Evolutionary conservation across 2,888 invertebrate genomes (phyloP).

Genomic region (Tubulanus polymorphus): DNA sequence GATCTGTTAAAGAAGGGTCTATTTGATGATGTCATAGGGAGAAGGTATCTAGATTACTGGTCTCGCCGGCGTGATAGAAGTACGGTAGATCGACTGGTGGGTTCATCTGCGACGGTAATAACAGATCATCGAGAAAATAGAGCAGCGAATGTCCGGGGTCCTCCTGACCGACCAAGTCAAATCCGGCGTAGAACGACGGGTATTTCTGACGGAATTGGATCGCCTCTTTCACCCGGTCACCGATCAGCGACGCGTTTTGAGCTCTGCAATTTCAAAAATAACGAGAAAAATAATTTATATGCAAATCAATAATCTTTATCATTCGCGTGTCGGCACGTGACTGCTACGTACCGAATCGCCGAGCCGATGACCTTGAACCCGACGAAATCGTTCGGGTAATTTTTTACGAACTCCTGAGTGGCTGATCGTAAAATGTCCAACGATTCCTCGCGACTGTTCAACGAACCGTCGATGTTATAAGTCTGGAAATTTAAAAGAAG

Average conservation of each 20-base stretch:
- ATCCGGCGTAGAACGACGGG: conserved; percentile 40
- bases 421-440: no score
- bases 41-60: conserved; percentile 26
- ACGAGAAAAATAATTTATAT: background rate
- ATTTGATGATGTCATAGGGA: no score
- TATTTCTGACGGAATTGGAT: conserved; percentile 24
- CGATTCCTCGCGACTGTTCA: no score
- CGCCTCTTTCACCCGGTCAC: conserved; percentile 14
- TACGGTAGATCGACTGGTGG: conserved; percentile 37
- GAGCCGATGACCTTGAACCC: no score
- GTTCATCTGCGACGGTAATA: conserved; percentile 30
- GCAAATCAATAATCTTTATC: no score
- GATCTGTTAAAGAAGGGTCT: no score
- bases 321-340: no score
- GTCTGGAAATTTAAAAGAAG: no score
- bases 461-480: no score
- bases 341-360: no score
- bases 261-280: background rate
- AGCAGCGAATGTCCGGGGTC: conserved; percentile 33
- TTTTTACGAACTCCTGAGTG: no score
- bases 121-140: conserved; percentile 33
- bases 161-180: conserved; percentile 46
- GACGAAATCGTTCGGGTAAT: no score
- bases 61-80: conserved; percentile 52
- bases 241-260: background rate